phyloP scores from a whole-genome alignment of 2,797 vertebrate genomes.

The Petrocephalus schoutedeni region DNA sequence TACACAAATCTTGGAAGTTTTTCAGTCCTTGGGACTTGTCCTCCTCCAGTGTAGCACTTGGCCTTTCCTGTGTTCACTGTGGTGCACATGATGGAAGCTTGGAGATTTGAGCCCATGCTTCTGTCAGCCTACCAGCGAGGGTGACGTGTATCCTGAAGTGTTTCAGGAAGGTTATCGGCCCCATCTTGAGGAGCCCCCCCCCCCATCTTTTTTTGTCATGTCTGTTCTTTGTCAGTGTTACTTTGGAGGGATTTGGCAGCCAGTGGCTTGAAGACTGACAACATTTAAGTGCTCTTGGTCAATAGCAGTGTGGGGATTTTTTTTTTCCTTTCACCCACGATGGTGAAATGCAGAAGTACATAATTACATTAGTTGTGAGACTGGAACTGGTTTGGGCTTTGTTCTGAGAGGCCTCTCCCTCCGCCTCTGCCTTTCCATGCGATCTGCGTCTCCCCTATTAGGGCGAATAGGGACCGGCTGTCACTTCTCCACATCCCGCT shows the following conservation, averaged over 20 bases:
- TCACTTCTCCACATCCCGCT: conserved; percentile 58
- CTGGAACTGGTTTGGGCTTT: background rate
- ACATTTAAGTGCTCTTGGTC: background rate
- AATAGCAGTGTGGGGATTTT: background rate
- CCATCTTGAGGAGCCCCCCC: background rate
- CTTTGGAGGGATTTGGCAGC: background rate
- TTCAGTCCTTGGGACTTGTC: background rate
- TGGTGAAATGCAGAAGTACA: conserved; percentile 1
- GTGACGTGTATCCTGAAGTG: too few relatives aligned
- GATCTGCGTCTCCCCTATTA: background rate
- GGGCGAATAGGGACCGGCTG: conserved; percentile 71
- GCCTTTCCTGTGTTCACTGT: background rate
- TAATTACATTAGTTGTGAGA: background rate
- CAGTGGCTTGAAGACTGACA: background rate
- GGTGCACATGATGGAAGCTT: background rate
- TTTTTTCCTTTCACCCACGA: background rate
- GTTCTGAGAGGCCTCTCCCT: background rate
- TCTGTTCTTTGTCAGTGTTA: background rate
- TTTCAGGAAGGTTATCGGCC: background rate
- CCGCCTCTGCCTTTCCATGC: conserved; percentile 4
- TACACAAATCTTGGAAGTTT: background rate
- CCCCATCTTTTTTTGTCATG: background rate
- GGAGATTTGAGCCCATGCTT: background rate
- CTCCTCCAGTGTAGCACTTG: background rate
- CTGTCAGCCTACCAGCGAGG: background rate